These are phyloP conservation scores for Zaprionus camerounensis DNA, from an alignment of 1,140 invertebrate genomes.

Conservation along the genomic window DNA sequence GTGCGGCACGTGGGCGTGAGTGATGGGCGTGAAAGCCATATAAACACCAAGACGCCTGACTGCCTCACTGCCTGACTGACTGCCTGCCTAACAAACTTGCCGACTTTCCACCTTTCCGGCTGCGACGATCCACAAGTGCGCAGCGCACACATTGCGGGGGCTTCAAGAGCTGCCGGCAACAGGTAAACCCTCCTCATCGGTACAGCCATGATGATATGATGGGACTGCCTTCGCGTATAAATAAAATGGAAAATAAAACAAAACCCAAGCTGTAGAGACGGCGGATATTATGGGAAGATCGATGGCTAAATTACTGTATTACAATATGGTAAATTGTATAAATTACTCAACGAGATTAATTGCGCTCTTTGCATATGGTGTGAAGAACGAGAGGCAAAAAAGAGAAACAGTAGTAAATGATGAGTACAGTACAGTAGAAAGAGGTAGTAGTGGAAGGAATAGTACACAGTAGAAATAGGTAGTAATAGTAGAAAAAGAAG, in stretches of 20 bases:
- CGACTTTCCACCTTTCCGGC: not conserved
- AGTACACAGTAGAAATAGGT: not conserved
- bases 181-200: slow-evolving; percentile 22
- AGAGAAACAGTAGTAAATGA: not conserved
- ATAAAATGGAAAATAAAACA: not conserved
- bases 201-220: not conserved
- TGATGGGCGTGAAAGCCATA: slow-evolving; percentile 61
- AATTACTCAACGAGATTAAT: slow-evolving; percentile 5
- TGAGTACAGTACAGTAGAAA: not conserved
- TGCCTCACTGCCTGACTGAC: not conserved
- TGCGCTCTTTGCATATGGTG: not conserved
- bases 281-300: not conserved
- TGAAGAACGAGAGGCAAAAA: not conserved
- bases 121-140: slow-evolving; percentile 14
- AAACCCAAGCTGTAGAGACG: not conserved
- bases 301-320: slow-evolving; percentile 6
- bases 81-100: not conserved
- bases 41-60: slow-evolving; percentile 36
- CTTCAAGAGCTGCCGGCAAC: slow-evolving; percentile 46
- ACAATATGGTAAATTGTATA: not conserved
- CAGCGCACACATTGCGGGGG: slow-evolving; percentile 26
- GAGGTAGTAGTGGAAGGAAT: not conserved
- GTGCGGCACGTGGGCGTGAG: slow-evolving; percentile 60
- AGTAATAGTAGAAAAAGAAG: no score
- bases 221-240: not conserved